Evolutionary conservation across 35 echinoderm and acorn worm genomes (phyloP), one percentile per base, ranked within the genome.

Genomic region (Apostichopus japonicus): DNA sequence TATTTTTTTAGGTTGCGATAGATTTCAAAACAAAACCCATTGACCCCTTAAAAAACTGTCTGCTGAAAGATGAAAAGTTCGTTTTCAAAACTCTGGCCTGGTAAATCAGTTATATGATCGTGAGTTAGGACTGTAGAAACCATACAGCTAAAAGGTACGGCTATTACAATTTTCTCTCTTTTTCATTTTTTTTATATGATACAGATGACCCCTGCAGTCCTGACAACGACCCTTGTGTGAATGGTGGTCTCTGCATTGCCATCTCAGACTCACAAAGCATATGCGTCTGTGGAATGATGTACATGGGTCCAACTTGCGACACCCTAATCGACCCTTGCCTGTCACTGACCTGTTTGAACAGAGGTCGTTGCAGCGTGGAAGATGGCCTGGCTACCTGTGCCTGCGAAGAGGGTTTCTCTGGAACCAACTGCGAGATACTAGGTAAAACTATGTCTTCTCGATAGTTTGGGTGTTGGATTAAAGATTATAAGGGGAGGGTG

Each of bases 151-250:
- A 44, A 33, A 1, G 33, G 33, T 44, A 44, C 33, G 33, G 33
- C 33, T 44, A 44, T 44, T 3, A 44, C 33, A 3, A 44, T 44
- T 44, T 3, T 44, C 33, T 44, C 33, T 44, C n/a, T 44, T 44
- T 44, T 44, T 4, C 2, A 0, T 44, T 44, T 44, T 44, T 44
- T 44, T 44, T 44, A 1, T 33, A 33, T 33, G 27, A 33, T 8
- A 24, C 86, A 89, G 86, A 72, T 21, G 23, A 89, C 86, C 86
- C 86, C 3, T 89, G 86, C 62, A 87, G 83, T 27, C 54, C 83
- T 25, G 23, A 6, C 81, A 84, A 84, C 55, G 23, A 84, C 16
- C 27, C 61, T 0, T 89, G 86, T 17, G 59, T 67, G 21, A 67
- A 89, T 24, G 56, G 56, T 7, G 86, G 86, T 9, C 15, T 72